Conservation (phyloP, 2,113 vertebrate species). For the Boulengeromyrus knoepffleri region DNA sequence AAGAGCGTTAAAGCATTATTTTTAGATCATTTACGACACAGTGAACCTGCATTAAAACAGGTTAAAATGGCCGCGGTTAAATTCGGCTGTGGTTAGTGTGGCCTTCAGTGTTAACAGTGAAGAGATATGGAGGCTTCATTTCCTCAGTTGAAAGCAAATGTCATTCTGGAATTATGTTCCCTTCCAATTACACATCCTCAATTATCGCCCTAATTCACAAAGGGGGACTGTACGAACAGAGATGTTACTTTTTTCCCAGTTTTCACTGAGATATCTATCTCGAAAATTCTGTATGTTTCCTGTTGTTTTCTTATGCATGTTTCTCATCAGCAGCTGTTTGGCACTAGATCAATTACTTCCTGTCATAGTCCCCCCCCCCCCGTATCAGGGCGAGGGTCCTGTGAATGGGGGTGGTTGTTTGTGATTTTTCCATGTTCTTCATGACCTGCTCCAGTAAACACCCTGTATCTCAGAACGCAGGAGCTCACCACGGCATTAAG, state of each 20-base stretch:
- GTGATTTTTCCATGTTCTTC: not conserved
- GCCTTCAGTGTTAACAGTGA: not conserved
- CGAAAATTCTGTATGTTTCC: not conserved
- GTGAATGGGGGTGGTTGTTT: not conserved
- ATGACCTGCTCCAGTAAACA: not conserved
- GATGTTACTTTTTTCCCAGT: not conserved
- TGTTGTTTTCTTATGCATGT: not conserved
- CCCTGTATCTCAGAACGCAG: not conserved
- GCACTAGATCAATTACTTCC: not conserved
- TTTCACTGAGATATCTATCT: not conserved
- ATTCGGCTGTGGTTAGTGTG: not conserved
- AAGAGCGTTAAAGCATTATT: not conserved
- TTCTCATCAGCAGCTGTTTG: not conserved
- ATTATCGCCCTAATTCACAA: not conserved
- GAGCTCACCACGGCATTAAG: not conserved
- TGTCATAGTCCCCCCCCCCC: not conserved
- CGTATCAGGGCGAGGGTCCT: not conserved
- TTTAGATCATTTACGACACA: not conserved
- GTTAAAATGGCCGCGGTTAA: not conserved
- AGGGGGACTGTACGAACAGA: not conserved
- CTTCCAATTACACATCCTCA: not conserved
- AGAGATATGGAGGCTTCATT: not conserved
- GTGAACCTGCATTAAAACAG: not conserved
- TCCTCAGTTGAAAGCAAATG: not conserved
- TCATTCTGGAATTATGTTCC: not conserved